Percentiles rank a stretch among this genome's conserved stretches.
Conservation (phyloP, 2,888 invertebrate species). For the Parascotia fuliginaria region DNA sequence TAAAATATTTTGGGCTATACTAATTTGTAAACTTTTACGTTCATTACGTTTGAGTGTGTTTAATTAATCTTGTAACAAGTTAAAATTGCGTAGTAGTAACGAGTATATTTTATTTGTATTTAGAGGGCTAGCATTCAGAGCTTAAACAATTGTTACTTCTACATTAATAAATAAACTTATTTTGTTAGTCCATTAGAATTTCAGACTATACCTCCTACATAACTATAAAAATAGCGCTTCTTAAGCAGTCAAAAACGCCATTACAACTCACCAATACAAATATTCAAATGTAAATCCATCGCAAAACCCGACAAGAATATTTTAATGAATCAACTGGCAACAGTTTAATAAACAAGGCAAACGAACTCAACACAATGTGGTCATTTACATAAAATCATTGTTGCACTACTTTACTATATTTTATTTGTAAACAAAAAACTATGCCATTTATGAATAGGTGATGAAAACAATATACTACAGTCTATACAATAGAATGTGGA, state of each 20-base stretch:
- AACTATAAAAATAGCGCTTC: slow-evolving; percentile 15
- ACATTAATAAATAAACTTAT: no score
- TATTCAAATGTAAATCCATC: slow-evolving; percentile 40
- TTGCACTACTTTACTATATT: slow-evolving; percentile 46
- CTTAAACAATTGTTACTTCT: no score
- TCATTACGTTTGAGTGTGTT: no score
- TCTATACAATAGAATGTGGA: slow-evolving; percentile 6
- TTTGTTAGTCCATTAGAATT: no score
- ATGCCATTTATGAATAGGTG: slow-evolving; percentile 38
- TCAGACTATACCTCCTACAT: slow-evolving; percentile 1
- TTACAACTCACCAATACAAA: slow-evolving; percentile 28
- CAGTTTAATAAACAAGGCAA: slow-evolving; percentile 53
- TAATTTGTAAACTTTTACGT: no score
- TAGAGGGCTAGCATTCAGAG: no score
- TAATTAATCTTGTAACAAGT: no score
- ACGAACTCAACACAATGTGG: slow-evolving; percentile 65
- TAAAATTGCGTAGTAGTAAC: no score
- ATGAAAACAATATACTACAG: slow-evolving; percentile 24
- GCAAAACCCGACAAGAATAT: slow-evolving; percentile 52
- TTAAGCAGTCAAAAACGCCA: slow-evolving; percentile 18
- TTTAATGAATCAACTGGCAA: slow-evolving; percentile 41
- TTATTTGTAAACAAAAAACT: slow-evolving; percentile 50
- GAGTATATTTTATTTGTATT: no score
- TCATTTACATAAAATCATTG: slow-evolving; percentile 62
- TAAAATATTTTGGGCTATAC: no score